These are phyloP conservation scores for Aphaenogaster ashmeadi DNA, from an alignment of 1,140 invertebrate species.

Conservation along the genomic window DNA sequence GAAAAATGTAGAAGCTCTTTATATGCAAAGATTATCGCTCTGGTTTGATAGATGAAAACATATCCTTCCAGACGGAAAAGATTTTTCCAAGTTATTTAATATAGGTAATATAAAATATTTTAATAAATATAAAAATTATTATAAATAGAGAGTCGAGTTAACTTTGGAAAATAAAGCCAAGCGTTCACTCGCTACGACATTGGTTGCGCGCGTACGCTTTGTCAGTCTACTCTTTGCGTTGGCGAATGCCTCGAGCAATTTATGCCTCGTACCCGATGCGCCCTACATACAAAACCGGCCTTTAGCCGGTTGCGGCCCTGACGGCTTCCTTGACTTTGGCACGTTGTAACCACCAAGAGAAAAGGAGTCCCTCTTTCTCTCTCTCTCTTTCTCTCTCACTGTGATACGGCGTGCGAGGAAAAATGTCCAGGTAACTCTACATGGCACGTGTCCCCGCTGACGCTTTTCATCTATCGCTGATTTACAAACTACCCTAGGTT, in stretches of 20 bases:
- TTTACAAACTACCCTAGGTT: neutral
- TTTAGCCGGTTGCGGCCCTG: conserved; percentile 48
- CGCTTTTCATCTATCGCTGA: neutral
- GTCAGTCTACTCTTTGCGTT: conserved; percentile 37
- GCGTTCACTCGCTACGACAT: neutral
- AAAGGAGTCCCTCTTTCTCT: neutral
- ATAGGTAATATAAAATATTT: too few relatives aligned
- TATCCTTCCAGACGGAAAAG: neutral
- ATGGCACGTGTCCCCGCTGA: neutral
- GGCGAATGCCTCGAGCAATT: conserved; percentile 51
- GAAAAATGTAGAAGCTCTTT: neutral
- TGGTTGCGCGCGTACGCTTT: conserved; percentile 17
- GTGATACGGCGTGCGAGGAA: neutral
- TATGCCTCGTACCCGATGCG: conserved; percentile 45
- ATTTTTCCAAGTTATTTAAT: neutral
- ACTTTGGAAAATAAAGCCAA: neutral
- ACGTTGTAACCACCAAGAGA: conserved; percentile 30
- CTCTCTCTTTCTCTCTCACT: neutral
- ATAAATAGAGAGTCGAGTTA: neutral
- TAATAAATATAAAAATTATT: too few relatives aligned
- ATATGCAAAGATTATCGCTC: neutral
- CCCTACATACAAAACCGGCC: conserved; percentile 64
- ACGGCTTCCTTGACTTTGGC: conserved; percentile 64
- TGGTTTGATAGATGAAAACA: neutral
- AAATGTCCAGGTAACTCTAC: neutral